Base-by-base conservation (phyloP, 2,797 vertebrate species). In the Paguma larvata region DNA sequence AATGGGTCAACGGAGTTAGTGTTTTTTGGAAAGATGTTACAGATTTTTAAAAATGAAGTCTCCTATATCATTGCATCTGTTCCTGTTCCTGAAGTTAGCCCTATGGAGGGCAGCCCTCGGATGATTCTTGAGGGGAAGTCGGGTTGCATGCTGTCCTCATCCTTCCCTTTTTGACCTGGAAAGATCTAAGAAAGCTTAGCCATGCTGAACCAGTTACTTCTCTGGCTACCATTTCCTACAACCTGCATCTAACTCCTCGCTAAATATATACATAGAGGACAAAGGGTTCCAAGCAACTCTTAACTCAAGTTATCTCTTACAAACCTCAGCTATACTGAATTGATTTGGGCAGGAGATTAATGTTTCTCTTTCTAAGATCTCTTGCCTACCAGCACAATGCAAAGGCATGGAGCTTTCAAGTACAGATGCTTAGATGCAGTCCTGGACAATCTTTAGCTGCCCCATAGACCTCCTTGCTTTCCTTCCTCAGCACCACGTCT, bases 71-170 rank as follows among this genome's bases (percentile, higher is more conserved):
- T 41, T 75, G 34, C 12, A 14, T 44, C 27, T 38, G 6, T 56
- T 86, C 48, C 59, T 51, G 3, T 68, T 91, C 27, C 34, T 80
- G 23, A 44, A 68, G 44, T 51, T 38, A 38, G 12, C 14, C 38
- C 23, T 30, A 19, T 3, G 6, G 8, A 53, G 19, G 21, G 32
- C 4, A 65, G 59, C 10, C 8, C 14, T 30, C 32, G 34, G 30
- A 46, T 59, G 18, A 1, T 62, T 1, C 7, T 67, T 3, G 0
- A 46, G 19, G 48, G 3, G 5, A 16, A 48, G 2, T 27, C 8
- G 65, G 62, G 25, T 44, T 2, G 2, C 9, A 1, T 9, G 15
- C 3, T 30, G 80, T 48, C 16, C 6, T 30, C 15, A 32, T 4
- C 0, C 25, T 48, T 6, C 8, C 34, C 10, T 65, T 85, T 72